Evolutionary conservation across 2,113 vertebrate species (phyloP).

Genomic region (Alethe castanea): DNA sequence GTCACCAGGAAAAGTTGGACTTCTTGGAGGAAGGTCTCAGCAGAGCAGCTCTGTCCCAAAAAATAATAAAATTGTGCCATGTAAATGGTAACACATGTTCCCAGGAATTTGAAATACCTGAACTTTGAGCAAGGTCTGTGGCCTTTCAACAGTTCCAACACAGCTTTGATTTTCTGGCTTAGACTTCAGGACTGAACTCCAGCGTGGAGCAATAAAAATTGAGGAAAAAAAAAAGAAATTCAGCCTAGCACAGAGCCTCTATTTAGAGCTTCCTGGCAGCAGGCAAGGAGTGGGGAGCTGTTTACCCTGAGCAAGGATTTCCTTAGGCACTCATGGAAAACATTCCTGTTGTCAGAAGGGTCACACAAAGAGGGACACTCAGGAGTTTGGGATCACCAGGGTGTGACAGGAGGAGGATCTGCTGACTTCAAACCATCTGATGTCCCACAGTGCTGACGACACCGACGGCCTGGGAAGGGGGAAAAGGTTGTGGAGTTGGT

Average conservation of each 20-base stretch:
- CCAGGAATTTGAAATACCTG: conserved; percentile 29
- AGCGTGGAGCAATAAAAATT: conserved; percentile 32
- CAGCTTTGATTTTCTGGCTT: conserved; percentile 60
- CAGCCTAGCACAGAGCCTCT: conserved; percentile 59
- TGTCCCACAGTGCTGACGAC: background rate
- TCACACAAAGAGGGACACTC: conserved; percentile 57
- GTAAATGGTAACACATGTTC: background rate
- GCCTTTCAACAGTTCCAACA: conserved; percentile 62
- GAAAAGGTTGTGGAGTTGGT: conserved; percentile 15
- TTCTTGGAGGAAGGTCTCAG: background rate
- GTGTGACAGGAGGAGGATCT: conserved; percentile 19
- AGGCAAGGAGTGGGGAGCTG: conserved; percentile 1
- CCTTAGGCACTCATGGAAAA: conserved; percentile 60
- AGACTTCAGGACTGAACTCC: conserved; percentile 10
- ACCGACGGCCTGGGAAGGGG: background rate
- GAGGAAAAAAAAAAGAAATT: background rate
- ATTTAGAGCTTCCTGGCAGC: conserved; percentile 74
- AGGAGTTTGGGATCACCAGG: background rate
- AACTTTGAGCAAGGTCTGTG: conserved; percentile 16
- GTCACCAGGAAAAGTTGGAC: background rate
- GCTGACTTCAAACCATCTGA: background rate
- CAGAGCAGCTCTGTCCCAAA: background rate
- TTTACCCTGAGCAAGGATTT: conserved; percentile 69
- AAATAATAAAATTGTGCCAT: background rate
- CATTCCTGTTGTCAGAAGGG: conserved; percentile 35